These are phyloP conservation scores for Caenorhabditis uteleia DNA, from an alignment of 2,888 invertebrate genomes.

Conservation along the genomic window DNA sequence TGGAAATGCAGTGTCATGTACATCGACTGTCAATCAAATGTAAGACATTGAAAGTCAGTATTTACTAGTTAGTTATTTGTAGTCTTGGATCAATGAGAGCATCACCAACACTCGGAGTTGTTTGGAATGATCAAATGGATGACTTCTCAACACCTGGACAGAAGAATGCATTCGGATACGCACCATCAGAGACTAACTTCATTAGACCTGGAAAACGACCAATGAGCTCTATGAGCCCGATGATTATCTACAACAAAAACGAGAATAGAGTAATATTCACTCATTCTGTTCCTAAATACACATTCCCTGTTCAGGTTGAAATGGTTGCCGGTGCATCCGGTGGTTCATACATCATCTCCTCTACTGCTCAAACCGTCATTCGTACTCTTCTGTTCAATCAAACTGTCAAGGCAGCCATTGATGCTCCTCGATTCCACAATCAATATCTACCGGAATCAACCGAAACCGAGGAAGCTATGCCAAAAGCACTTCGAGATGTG, in stretches of 20 bases:
- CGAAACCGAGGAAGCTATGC: conserved; percentile 78
- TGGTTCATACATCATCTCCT: conserved; percentile 86
- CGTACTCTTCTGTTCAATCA: conserved; percentile 81
- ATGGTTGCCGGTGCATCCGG: conserved; percentile 86
- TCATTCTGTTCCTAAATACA: conserved; percentile 60
- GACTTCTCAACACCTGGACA: conserved; percentile 74
- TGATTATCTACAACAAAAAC: conserved; percentile 78
- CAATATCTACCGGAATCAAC: conserved; percentile 76
- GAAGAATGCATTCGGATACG: conserved; percentile 68
- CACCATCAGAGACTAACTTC: conserved; percentile 83
- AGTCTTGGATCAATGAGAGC: conserved; percentile 62
- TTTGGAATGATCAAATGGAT: conserved; percentile 68
- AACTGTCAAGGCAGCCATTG: conserved; percentile 79
- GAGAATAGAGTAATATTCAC: no score
- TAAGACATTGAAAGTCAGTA: conserved; percentile 4
- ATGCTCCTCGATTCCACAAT: conserved; percentile 66
- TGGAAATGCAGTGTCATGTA: conserved; percentile 90
- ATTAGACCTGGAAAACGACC: conserved; percentile 83
- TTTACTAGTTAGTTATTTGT: conserved; percentile 5
- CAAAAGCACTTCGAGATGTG: conserved; percentile 65
- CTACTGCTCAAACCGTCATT: conserved; percentile 76
- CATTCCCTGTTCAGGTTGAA: no score
- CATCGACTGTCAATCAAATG: conserved; percentile 82
- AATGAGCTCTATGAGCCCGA: conserved; percentile 87
- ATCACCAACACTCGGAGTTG: conserved; percentile 63